phyloP scores from a whole-genome alignment of 2,888 invertebrate genomes.

The Lepidochrysops patricia region DNA sequence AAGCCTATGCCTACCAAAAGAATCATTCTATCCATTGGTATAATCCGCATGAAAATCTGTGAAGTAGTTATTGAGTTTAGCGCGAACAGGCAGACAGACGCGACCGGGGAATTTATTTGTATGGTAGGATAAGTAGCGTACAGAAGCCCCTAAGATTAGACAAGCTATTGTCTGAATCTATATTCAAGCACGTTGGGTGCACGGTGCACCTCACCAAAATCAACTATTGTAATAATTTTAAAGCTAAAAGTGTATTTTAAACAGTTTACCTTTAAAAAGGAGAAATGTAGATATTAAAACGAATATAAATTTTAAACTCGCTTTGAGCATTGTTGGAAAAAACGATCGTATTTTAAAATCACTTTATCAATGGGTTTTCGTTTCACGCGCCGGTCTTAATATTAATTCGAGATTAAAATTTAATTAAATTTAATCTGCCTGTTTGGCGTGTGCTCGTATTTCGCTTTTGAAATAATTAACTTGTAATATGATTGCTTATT shows the following conservation, averaged over 20 bases:
- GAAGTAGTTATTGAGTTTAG: no score
- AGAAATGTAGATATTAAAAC: slow-evolving; percentile 9
- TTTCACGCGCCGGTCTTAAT: slow-evolving; percentile 16
- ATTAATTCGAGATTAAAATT: slow-evolving; percentile 20
- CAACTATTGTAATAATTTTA: no score
- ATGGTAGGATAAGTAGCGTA: no score
- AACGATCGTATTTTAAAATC: neutral
- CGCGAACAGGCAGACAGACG: no score
- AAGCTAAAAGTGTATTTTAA: neutral
- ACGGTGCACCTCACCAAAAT: no score
- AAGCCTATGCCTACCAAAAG: no score
- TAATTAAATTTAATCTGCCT: slow-evolving; percentile 21
- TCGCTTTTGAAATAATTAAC: neutral
- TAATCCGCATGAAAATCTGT: no score
- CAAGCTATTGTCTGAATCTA: no score
- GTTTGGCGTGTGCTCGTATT: neutral
- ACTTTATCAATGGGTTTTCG: neutral
- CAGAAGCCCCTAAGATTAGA: no score
- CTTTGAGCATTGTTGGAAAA: neutral
- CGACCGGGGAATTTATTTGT: no score
- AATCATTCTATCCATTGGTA: neutral
- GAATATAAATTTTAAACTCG: neutral
- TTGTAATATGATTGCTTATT: neutral
- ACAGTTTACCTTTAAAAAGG: slow-evolving; percentile 17
- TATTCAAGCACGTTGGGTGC: no score